A percentile compares a stretch with the other conserved stretches of the same genome.
These are phyloP conservation scores for Emydoidea blandingii DNA, from an alignment of 2,797 vertebrate genomes.

Conservation along the genomic window DNA sequence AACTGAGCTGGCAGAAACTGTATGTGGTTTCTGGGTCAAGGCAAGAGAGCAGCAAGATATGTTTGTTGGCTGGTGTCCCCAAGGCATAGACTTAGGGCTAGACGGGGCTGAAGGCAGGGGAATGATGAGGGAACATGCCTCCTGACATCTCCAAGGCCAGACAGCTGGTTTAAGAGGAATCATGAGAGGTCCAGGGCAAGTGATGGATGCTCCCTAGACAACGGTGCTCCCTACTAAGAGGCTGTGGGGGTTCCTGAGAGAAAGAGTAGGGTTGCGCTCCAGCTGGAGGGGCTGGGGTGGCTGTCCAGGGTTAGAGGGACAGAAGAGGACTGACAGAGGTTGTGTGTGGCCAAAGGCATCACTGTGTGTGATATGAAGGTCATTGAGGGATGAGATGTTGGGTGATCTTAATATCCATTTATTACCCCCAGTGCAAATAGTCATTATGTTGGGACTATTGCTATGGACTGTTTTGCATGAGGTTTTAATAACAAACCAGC, in stretches of 20 bases:
- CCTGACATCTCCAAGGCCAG: background rate
- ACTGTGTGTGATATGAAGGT: background rate
- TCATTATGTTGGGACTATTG: background rate
- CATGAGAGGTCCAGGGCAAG: background rate
- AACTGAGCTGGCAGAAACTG: background rate
- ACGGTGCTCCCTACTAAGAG: too few species aligned
- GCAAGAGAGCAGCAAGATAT: background rate
- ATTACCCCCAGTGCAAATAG: background rate
- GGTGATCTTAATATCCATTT: background rate
- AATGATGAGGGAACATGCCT: background rate
- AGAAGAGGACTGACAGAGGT: background rate
- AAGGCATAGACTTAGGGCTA: background rate
- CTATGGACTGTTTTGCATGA: background rate
- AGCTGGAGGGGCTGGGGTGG: background rate
- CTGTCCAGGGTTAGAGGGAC: background rate
- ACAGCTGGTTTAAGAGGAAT: background rate
- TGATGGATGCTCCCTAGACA: background rate
- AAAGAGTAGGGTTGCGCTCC: background rate
- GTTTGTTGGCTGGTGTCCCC: background rate
- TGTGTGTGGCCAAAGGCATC: background rate
- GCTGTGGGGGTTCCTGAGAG: background rate
- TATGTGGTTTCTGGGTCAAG: background rate
- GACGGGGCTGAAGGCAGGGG: background rate
- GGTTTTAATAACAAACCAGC: background rate
- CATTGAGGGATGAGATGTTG: background rate